phyloP scores from a whole-genome alignment of 2,888 invertebrate genomes.

The Atethmia centrago region DNA sequence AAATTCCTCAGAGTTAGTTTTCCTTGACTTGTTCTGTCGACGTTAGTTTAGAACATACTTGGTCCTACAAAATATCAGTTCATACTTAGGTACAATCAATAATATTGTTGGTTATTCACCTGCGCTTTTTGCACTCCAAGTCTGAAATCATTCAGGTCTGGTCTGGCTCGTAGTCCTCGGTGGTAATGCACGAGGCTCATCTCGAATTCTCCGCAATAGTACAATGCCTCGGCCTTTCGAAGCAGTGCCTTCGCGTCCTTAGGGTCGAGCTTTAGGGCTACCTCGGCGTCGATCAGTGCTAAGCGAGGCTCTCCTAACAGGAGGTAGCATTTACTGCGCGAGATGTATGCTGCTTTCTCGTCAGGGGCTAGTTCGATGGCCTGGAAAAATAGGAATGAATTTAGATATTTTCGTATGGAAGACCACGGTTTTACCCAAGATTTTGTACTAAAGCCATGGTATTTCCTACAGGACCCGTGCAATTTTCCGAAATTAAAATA shows the following conservation, averaged over 20 bases:
- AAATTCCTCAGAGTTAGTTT: neutral
- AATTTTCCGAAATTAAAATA: no score
- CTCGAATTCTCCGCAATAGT: constrained; percentile 98
- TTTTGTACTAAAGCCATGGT: accelerated
- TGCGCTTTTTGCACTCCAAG: constrained; percentile 97
- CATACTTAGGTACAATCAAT: no score
- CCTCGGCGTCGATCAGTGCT: constrained; percentile 96
- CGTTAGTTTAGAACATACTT: neutral
- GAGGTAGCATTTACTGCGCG: constrained; percentile 97
- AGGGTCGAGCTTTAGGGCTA: constrained; percentile 93
- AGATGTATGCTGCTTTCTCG: constrained; percentile 96
- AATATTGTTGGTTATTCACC: constrained; percentile 66
- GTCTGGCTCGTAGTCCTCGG: constrained; percentile 95
- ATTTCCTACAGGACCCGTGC: neutral
- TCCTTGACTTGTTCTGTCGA: neutral
- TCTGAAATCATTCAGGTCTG: constrained; percentile 94
- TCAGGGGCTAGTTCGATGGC: constrained; percentile 96
- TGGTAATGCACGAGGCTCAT: constrained; percentile 98
- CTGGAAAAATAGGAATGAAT: constrained; percentile 86
- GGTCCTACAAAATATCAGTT: neutral
- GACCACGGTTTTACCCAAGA: neutral
- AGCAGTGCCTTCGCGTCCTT: constrained; percentile 92
- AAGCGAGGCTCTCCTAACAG: constrained; percentile 95
- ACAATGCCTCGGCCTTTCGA: constrained; percentile 97
- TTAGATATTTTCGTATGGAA: neutral